Base-by-base conservation (phyloP, 2,888 invertebrate species). In the Synanthedon myopaeformis region DNA sequence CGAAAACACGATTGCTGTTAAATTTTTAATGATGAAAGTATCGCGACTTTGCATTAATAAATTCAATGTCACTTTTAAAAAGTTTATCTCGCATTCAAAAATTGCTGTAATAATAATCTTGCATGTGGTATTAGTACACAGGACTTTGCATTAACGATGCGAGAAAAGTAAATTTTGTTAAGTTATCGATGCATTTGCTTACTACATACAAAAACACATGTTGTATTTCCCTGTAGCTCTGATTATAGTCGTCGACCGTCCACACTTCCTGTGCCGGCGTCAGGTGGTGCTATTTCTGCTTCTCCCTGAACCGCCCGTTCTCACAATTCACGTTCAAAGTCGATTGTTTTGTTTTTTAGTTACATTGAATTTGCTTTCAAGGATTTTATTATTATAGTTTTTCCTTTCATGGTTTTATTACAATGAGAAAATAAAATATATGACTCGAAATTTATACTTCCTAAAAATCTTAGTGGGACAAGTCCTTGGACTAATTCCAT, bases 201-300 rank as follows among this genome's bases (percentile, higher is more conserved):
- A 35, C 35, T 8, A 35, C 35, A 35, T 10, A 35, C 10, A 35
- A 35, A 35, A 35, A 35, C 35, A 35, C 35, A 35, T 10, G 35
- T 35, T 45, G 45, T 45, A 13, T 45, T 45, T 45, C 45, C n/a
- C 13, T 45, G 45, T 14, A 49, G 8, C 17, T 19, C 49, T 49
- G 49, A 49, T 49, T 49, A 23, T 49, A 49, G 49, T 49, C 49
- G 17, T 66, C 73, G 69, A 58, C 69, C 73, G 73, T 64, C 71
- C 76, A 68, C 71, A 76, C 78, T 82, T 82, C 84, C 83, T 79
- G 83, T 69, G 72, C 62, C 61, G 60, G 42, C 60, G 79, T 75
- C 81, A 79, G 81, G 75, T 79, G 74, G 66, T 79, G 73, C 76
- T 82, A 82, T 82, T 82, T 81, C 74, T 74, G 78, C 75, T 67